phyloP scores from a whole-genome alignment of 30 jellyfish, hydroid and myxozoan genomes.

The Cassiopea xamachana region DNA sequence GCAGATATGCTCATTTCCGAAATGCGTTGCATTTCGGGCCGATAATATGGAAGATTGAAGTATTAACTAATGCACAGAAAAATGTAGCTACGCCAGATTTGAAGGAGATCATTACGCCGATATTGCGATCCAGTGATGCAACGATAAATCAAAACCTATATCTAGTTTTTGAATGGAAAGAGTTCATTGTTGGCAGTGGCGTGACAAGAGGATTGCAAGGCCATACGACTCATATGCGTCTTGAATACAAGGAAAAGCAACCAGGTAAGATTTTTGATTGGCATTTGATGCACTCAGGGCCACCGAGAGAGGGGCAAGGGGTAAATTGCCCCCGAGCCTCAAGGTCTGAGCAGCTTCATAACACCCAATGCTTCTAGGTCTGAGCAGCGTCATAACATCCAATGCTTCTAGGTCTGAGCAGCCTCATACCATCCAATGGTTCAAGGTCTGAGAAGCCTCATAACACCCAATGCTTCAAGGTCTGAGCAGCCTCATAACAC shows the following conservation, averaged over 20 bases:
- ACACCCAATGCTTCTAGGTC: no score
- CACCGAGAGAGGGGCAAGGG: no score
- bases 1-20: constrained; percentile 42
- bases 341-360: no score
- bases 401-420: no score
- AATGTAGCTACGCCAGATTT: constrained; percentile 32
- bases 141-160: constrained; percentile 1
- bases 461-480: no score
- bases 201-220: neutral
- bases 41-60: constrained; percentile 38
- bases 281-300: neutral
- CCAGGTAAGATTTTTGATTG: neutral
- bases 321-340: no score
- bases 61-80: neutral
- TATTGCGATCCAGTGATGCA: constrained; percentile 26
- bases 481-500: no score
- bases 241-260: neutral
- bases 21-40: constrained; percentile 64
- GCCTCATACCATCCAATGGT: no score
- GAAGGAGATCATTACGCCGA: constrained; percentile 44
- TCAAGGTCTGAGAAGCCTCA: no score
- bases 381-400: no score
- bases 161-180: constrained; percentile 55
- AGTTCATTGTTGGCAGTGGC: neutral
- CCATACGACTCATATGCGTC: neutral